A percentile compares a stretch with the other conserved stretches of the same genome.
Conservation (phyloP, 1,140 invertebrate species). For the Vollenhovia emeryi region DNA sequence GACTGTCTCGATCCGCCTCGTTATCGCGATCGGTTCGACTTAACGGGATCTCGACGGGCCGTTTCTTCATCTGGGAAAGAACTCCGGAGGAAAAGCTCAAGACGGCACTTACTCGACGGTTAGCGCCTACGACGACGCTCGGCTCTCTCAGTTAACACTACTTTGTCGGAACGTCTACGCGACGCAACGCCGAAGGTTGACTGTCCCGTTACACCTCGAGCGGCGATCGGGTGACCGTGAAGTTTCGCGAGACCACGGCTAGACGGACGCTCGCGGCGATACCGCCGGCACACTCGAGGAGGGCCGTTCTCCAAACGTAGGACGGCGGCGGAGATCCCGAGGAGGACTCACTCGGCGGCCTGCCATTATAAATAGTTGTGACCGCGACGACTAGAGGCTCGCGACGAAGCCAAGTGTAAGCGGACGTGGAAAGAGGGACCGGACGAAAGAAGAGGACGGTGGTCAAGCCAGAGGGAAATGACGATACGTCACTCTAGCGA, state of each 20-base stretch:
- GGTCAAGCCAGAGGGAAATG: slow-evolving; percentile 42
- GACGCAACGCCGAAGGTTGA: background rate
- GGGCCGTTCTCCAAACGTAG: slow-evolving; percentile 24
- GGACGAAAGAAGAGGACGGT: slow-evolving; percentile 15
- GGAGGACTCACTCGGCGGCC: slow-evolving; percentile 35
- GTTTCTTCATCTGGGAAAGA: background rate
- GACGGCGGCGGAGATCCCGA: slow-evolving; percentile 16
- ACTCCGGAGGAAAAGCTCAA: background rate
- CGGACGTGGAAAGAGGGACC: slow-evolving; percentile 1
- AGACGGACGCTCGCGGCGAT: slow-evolving; percentile 3
- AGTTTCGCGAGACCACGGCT: background rate
- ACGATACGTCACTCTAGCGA: slow-evolving; percentile 36
- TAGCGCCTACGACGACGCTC: background rate
- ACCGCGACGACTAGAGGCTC: slow-evolving; percentile 37
- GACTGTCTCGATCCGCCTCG: background rate
- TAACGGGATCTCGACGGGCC: background rate
- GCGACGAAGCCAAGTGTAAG: slow-evolving; percentile 22
- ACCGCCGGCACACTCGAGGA: background rate
- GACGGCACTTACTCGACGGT: background rate
- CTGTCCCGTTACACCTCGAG: background rate
- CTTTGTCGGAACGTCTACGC: background rate
- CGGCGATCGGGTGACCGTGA: background rate
- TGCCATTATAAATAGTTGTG: slow-evolving; percentile 73
- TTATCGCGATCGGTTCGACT: background rate
- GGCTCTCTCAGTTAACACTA: background rate